A percentile compares a stretch with the other conserved stretches of the same genome.
These are phyloP conservation scores for Tiliacea aurago DNA, from an alignment of 2,888 invertebrate genomes.

Conservation along the genomic window DNA sequence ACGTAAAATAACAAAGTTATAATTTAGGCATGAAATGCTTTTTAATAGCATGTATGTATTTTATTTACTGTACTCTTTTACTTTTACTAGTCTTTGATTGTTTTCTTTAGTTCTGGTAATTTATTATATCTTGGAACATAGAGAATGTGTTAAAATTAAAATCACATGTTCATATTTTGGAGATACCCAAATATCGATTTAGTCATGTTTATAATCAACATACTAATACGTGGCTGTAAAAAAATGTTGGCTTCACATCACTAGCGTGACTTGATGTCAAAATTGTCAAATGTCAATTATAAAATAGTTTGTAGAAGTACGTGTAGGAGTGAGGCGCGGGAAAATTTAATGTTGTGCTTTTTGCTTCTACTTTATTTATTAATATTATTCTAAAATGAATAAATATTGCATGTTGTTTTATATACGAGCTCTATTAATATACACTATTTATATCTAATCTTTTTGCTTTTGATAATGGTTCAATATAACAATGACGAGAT, in stretches of 20 bases:
- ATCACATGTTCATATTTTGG: background rate
- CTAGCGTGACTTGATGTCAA: slow-evolving; percentile 28
- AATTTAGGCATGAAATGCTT: slow-evolving; percentile 64
- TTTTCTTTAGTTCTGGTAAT: background rate
- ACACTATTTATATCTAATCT: slow-evolving; percentile 11
- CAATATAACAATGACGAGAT: slow-evolving; percentile 13
- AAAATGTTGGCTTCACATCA: slow-evolving; percentile 30
- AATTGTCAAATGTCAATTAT: background rate
- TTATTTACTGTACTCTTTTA: slow-evolving; percentile 21
- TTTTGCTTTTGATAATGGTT: slow-evolving; percentile 16
- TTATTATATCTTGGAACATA: background rate
- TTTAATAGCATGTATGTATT: slow-evolving; percentile 48
- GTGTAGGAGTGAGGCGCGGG: slow-evolving; percentile 9
- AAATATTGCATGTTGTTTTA: slow-evolving; percentile 11
- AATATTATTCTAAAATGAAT: slow-evolving; percentile 1
- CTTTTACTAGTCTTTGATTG: slow-evolving; percentile 3
- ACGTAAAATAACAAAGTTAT: slow-evolving; percentile 62
- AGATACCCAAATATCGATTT: slow-evolving; percentile 30
- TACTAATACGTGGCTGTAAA: slow-evolving; percentile 24
- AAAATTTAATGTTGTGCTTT: slow-evolving; percentile 38
- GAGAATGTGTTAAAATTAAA: background rate
- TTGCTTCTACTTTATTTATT: slow-evolving; percentile 2
- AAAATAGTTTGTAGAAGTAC: background rate
- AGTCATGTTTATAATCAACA: slow-evolving; percentile 36
- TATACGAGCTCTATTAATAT: slow-evolving; percentile 6